Base-by-base conservation (phyloP, 2,888 invertebrate genomes). In the Philhelius pedissequus region DNA sequence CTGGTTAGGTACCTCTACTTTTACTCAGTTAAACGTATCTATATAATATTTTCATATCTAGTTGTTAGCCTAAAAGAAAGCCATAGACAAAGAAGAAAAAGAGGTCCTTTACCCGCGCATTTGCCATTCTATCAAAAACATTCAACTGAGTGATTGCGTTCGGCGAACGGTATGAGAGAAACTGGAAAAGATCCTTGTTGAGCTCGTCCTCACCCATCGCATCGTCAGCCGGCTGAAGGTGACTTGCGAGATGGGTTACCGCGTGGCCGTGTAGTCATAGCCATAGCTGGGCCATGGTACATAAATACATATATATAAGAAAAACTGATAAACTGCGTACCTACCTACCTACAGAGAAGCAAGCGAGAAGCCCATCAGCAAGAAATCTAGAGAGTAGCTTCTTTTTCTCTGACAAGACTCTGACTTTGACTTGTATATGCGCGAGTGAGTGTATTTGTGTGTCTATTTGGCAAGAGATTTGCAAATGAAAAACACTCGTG, bases 381-480 rank as follows among this genome's bases (percentile, higher is more conserved):
- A 71, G 18, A 48, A 38, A 45, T 32, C 68, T 35, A 18, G 27
- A 48, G 54, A 66, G 62, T 22, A 22, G 56, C 35, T 73, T 66
- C 70, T 74, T 70, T 38, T 66, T 32, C 25, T 52, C 52, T 45
- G 48, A 20, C 32, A 45, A 45, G 27, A 25, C 5, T 9, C 52
- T 52, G 52, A 52, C 13, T 25, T n/a, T 38, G 27, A 9, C 8
- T 8, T 38, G 64, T 25, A n/a, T n/a, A n/a, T n/a, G 35, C 43
- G 69, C 74, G 80, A 48, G 76, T 35, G 38, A 74, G 69, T 83
- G 80, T 80, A 75, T 84, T 68, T 80, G 79, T 79, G 75, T 84
- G 79, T 84, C 79, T 84, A 76, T 84, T 84, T 84, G 84, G 84
- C 84, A 84, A 76, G 71, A 84, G 84, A 84, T 80, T 84, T 84